These are phyloP conservation scores for Ornithoptera priamus DNA, from an alignment of 2,888 invertebrate species.

Conservation along the genomic window DNA sequence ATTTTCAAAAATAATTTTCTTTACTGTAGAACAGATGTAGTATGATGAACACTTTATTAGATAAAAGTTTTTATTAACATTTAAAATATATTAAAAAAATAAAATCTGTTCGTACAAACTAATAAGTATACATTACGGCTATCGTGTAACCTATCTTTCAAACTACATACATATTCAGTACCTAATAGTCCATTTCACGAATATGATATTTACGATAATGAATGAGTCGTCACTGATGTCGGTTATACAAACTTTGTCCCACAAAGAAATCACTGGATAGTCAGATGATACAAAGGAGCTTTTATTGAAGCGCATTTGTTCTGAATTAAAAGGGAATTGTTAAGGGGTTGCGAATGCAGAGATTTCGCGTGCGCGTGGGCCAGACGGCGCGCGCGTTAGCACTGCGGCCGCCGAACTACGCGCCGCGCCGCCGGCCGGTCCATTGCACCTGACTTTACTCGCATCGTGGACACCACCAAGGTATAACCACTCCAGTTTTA, in stretches of 20 bases:
- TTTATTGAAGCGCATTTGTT: conserved; percentile 8
- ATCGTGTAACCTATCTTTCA: conserved; percentile 25
- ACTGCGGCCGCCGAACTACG: conserved; percentile 45
- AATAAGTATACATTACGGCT: conserved; percentile 18
- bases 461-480: conserved; percentile 27
- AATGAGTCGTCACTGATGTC: conserved; percentile 1
- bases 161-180: conserved; percentile 29
- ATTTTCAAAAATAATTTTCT: neutral
- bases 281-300: neutral
- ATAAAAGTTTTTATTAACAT: too few relatives aligned
- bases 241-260: neutral
- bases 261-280: conserved; percentile 11
- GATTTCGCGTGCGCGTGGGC: conserved; percentile 70
- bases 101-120: conserved; percentile 5
- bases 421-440: conserved; percentile 40
- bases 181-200: conserved; percentile 27
- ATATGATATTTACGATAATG: conserved; percentile 22
- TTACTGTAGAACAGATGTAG: neutral
- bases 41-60: too few relatives aligned
- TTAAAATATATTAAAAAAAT: neutral
- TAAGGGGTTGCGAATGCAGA: conserved; percentile 56
- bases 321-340: conserved; percentile 37
- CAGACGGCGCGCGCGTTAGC: conserved; percentile 68
- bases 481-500: neutral
- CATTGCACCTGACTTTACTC: conserved; percentile 67